Evolutionary conservation across 2,797 vertebrate species (phyloP).

Genomic region (Mus caroli): DNA sequence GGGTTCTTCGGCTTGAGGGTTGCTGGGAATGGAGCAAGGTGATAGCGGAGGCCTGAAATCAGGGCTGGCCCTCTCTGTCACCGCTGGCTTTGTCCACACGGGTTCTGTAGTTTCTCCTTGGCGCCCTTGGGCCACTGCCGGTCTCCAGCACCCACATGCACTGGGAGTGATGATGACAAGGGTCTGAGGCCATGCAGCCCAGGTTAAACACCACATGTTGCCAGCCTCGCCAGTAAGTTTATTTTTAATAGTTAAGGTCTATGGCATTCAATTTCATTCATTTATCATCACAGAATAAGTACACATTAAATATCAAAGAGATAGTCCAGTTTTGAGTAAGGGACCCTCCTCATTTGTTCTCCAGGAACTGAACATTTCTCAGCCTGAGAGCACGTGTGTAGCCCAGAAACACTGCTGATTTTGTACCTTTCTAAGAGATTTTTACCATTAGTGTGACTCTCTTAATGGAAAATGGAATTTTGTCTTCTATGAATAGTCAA

Average conservation of each 20-base stretch:
- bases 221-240: background rate
- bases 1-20: conserved; percentile 29
- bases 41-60: conserved; percentile 12
- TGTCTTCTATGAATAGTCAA: conserved; percentile 58
- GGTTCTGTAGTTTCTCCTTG: conserved; percentile 10
- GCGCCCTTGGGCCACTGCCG: background rate
- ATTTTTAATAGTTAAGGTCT: conserved; percentile 51
- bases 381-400: conserved; percentile 2
- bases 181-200: background rate
- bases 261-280: conserved; percentile 60
- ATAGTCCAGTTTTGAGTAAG: conserved; percentile 55
- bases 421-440: conserved; percentile 53
- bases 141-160: conserved; percentile 39
- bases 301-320: conserved; percentile 64
- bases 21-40: conserved; percentile 75
- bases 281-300: conserved; percentile 43
- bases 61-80: background rate
- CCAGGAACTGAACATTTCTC: conserved; percentile 63
- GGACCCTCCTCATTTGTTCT: conserved; percentile 45
- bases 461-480: conserved; percentile 60
- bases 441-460: conserved; percentile 32
- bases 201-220: background rate
- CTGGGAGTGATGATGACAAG: background rate
- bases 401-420: conserved; percentile 43
- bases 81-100: background rate